Percentiles rank a stretch among this genome's conserved stretches.
Evolutionary conservation across 2,888 invertebrate genomes (phyloP).

Genomic region (Saturnia pavonia): DNA sequence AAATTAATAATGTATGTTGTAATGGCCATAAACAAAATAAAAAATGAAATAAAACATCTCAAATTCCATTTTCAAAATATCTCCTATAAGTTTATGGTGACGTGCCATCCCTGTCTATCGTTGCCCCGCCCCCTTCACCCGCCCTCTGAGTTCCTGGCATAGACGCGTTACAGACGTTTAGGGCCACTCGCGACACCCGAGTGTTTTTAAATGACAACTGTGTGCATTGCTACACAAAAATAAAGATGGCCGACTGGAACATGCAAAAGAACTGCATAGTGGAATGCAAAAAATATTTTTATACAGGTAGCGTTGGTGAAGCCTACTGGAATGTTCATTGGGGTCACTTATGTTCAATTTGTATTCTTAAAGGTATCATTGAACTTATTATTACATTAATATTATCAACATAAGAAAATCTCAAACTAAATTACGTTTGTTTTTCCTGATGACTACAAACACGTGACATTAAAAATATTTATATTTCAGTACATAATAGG

Average conservation of each 20-base stretch:
- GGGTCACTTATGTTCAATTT: too few species aligned
- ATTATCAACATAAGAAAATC: too few species aligned
- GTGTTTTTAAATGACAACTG: slow-evolving; percentile 52
- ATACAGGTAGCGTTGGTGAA: not conserved
- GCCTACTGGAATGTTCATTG: not conserved
- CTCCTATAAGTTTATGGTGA: slow-evolving; percentile 16
- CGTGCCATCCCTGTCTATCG: slow-evolving; percentile 13
- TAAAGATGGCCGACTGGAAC: slow-evolving; percentile 72
- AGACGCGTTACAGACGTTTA: slow-evolving; percentile 48
- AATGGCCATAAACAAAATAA: not conserved
- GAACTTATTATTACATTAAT: too few species aligned
- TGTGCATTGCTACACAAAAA: slow-evolving; percentile 71
- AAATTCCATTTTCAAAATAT: slow-evolving; percentile 18
- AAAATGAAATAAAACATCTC: not conserved
- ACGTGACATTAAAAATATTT: too few species aligned
- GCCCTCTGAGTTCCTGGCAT: slow-evolving; percentile 39
- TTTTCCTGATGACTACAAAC: too few species aligned
- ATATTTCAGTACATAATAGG: too few species aligned
- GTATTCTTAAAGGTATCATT: too few species aligned
- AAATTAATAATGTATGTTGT: not conserved
- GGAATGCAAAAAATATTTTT: slow-evolving; percentile 31
- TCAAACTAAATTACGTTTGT: too few species aligned
- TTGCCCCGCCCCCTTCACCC: slow-evolving; percentile 41
- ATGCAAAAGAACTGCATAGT: slow-evolving; percentile 33
- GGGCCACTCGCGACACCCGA: slow-evolving; percentile 35